phyloP scores from a whole-genome alignment of 2,113 vertebrate genomes.

The Aspidoscelis tigris region DNA sequence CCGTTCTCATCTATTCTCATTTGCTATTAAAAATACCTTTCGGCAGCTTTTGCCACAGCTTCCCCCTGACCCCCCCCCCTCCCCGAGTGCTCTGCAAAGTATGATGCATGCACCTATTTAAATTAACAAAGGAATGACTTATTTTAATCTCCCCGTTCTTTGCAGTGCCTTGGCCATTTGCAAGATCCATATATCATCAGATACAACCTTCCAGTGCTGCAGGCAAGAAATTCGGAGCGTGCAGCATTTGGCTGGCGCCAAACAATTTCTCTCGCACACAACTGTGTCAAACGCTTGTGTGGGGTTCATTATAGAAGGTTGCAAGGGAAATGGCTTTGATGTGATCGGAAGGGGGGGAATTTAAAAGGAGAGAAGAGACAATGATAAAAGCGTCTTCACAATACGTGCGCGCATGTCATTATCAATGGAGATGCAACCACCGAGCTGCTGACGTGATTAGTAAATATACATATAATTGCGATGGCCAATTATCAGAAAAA shows the following conservation, averaged over 20 bases:
- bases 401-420: conserved; percentile 78
- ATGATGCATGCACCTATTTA: conserved; percentile 99
- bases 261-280: conserved; percentile 90
- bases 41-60: conserved; percentile 81
- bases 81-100: conserved; percentile 91
- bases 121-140: conserved; percentile 99
- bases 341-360: conserved; percentile 79
- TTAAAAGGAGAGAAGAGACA: not conserved
- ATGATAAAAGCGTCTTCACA: conserved; percentile 90
- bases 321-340: conserved; percentile 90
- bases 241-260: conserved; percentile 87
- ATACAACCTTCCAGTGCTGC: conserved; percentile 88
- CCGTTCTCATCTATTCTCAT: conserved; percentile 88
- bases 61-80: conserved; percentile 52
- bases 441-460: conserved; percentile 86
- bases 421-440: conserved; percentile 80
- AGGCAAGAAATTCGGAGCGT: conserved; percentile 84
- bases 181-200: conserved; percentile 96
- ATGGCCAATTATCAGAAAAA: conserved; percentile 99
- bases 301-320: conserved; percentile 88
- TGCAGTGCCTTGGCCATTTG: conserved; percentile 88
- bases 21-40: conserved; percentile 97
- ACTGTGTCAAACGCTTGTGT: conserved; percentile 91
- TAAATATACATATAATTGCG: conserved; percentile 99
- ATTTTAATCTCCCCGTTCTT: conserved; percentile 94